These are phyloP conservation scores for Imbricaverruca yamaguchii DNA, from an alignment of 2,888 invertebrate genomes.

Conservation along the genomic window DNA sequence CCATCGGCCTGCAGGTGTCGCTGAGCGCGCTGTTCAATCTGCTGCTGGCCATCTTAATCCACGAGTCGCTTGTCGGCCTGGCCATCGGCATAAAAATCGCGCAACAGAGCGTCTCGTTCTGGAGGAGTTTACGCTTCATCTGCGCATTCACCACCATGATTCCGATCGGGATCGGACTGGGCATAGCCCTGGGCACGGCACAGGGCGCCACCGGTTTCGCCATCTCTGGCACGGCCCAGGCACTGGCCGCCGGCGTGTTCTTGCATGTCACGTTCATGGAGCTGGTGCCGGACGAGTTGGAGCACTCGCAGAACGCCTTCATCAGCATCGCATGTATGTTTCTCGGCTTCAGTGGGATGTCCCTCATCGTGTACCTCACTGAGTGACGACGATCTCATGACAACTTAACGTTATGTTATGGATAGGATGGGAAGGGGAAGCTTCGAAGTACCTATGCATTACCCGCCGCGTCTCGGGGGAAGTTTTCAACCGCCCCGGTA, in stretches of 20 bases:
- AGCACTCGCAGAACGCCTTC: constrained; percentile 10
- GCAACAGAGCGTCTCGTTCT: neutral
- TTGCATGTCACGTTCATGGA: constrained; percentile 16
- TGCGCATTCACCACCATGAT: constrained; percentile 15
- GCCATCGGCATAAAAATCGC: constrained; percentile 5
- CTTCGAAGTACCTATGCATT: too few species aligned
- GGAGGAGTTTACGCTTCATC: neutral
- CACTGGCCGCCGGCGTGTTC: constrained; percentile 12
- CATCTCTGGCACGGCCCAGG: neutral
- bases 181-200: neutral
- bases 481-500: too few species aligned
- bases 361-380: neutral
- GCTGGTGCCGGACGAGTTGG: constrained; percentile 16
- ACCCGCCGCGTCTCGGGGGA: too few species aligned
- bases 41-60: constrained; percentile 6
- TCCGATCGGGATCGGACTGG: neutral
- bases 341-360: neutral
- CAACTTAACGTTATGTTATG: too few species aligned
- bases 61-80: constrained; percentile 9
- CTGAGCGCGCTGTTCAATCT: neutral
- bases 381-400: neutral
- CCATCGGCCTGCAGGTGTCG: constrained; percentile 6
- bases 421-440: too few species aligned
- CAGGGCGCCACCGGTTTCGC: neutral
- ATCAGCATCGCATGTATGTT: constrained; percentile 15